A percentile compares a stretch with the other conserved stretches of the same genome.
Evolutionary conservation across 2,888 invertebrate species (phyloP).

Genomic region (Papilio demoleus): DNA sequence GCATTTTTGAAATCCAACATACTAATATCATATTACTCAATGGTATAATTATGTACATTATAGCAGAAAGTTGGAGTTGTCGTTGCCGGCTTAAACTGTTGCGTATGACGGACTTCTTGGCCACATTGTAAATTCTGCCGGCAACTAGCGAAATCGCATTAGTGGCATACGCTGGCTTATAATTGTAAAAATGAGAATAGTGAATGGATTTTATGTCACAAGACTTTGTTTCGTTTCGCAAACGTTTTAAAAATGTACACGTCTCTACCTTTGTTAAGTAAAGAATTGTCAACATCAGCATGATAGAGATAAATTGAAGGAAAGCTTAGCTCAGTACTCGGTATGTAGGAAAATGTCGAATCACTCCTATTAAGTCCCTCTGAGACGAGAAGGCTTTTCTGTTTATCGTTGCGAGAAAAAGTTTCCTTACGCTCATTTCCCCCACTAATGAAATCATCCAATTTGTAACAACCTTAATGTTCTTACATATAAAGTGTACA

Average conservation of each 20-base stretch:
- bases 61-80: no score
- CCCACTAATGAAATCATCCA: conserved; percentile 3
- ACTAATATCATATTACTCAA: no score
- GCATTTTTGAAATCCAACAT: no score
- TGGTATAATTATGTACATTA: no score
- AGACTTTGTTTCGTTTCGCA: background rate
- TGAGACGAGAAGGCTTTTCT: conserved; percentile 22
- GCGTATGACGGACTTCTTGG: no score
- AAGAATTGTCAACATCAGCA: conserved; percentile 46
- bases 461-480: background rate
- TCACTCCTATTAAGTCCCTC: conserved; percentile 41
- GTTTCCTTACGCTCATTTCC: conserved; percentile 12
- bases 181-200: no score
- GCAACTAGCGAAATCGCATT: no score
- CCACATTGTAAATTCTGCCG: no score
- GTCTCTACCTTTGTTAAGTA: conserved; percentile 12
- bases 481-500: no score
- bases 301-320: conserved; percentile 50
- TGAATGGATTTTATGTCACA: background rate
- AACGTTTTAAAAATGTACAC: background rate
- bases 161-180: no score
- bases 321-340: conserved; percentile 31
- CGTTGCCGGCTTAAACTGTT: no score
- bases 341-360: conserved; percentile 43
- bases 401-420: conserved; percentile 23